A percentile compares a stretch with the other conserved stretches of the same genome.
These are phyloP conservation scores for Epizoanthus fatuus DNA, from an alignment of 92 coral and sea anemone genomes.

Conservation along the genomic window DNA sequence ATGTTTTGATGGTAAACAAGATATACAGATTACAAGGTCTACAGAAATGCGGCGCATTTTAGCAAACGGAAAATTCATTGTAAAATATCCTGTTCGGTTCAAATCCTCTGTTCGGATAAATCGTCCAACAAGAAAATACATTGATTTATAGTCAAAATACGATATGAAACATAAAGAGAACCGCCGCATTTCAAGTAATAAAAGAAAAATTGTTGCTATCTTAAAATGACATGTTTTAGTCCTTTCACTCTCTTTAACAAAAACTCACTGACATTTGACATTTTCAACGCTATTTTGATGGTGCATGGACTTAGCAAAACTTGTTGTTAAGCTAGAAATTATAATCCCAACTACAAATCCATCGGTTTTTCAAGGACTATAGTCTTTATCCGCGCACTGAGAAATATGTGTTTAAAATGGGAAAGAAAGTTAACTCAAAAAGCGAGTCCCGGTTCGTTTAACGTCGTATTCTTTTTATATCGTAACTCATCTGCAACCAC, in stretches of 20 bases:
- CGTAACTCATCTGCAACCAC: not conserved
- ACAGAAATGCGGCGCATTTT: not conserved
- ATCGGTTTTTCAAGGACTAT: too few species aligned
- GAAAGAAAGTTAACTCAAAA: too few species aligned
- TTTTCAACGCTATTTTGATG: too few species aligned
- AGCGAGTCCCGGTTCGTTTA: not conserved
- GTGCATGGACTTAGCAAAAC: too few species aligned
- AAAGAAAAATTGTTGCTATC: too few species aligned
- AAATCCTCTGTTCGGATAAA: not conserved
- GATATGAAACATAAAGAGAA: not conserved
- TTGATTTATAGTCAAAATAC: not conserved
- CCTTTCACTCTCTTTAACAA: too few species aligned
- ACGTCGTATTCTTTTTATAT: not conserved
- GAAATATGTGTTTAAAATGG: too few species aligned
- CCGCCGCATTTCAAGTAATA: not conserved
- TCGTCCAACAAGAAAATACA: not conserved
- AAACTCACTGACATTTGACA: too few species aligned
- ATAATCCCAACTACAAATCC: too few species aligned
- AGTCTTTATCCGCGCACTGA: too few species aligned
- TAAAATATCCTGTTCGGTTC: not conserved
- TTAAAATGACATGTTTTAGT: too few species aligned
- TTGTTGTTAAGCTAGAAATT: too few species aligned
- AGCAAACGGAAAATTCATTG: not conserved
- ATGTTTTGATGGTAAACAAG: not conserved
- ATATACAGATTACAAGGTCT: not conserved